Base-by-base conservation (phyloP, 2,888 invertebrate species). In the Parasteatoda lunata region DNA sequence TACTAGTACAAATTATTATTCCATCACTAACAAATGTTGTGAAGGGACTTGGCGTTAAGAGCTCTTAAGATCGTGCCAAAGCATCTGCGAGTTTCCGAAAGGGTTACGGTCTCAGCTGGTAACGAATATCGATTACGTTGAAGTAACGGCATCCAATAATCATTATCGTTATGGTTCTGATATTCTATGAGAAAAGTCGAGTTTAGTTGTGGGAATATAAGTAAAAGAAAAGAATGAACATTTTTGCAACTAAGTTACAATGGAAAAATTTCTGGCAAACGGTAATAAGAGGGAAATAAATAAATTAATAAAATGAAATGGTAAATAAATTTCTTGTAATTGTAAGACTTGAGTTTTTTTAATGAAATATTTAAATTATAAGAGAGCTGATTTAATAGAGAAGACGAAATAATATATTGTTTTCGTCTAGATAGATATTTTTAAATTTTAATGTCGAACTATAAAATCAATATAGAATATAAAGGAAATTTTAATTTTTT, bases 111-210 rank as follows among this genome's bases (percentile, higher is more conserved):
- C 84, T 75, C 84, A 85, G 79, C 84, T 85, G 84, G 69, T 70
- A 52, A 66, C 13, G 54, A 45, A 64, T 65, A 85, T 85, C 84
- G 84, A 85, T 85, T 84, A n/a, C 65, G 11, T 30, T 48, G 59
- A 68, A 52, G 68, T 79, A 83, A 83, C 77, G 70, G 66, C 77
- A 71, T 77, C 76, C 84, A 79, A 85, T 85, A 85, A 85, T 79
- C 79, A 54, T 85, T 85, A 85, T 76, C 75, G 45, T 70, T 59
- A 85, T 64, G 72, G 49, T 45, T 15, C 71, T 79, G 79, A 79
- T 79, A 48, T n/a, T 72, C 70, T 5, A 52, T 69, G 51, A 52
- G 52, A 77, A 54, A 69, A 64, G 51, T 7, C 68, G 6, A 59
- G 45, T 59, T 75, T 30, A 30, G 64, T 45, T 75, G 30, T 48